phyloP scores from a whole-genome alignment of 2,888 invertebrate species.

The Exocentrus adspersus region DNA sequence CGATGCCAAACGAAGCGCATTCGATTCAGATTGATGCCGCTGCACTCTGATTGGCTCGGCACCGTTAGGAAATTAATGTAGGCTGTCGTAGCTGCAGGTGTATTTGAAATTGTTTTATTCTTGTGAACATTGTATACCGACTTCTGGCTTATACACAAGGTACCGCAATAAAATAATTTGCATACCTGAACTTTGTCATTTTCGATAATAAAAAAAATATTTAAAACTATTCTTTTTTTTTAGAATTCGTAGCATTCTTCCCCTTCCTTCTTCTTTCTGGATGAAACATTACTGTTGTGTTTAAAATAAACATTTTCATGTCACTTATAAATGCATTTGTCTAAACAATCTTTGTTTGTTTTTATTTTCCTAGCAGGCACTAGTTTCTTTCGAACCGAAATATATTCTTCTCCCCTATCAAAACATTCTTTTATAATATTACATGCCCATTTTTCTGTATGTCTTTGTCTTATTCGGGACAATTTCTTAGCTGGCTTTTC shows the following conservation, averaged over 20 bases:
- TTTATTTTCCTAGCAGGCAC: background rate
- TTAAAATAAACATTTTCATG: background rate
- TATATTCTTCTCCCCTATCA: background rate
- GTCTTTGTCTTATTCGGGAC: too few species aligned
- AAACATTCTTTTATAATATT: background rate
- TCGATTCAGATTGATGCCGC: too few species aligned
- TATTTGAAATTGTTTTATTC: too few species aligned
- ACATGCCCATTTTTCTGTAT: background rate
- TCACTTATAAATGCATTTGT: background rate
- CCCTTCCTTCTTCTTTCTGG: background rate
- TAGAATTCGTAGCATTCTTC: background rate
- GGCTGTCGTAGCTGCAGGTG: too few species aligned
- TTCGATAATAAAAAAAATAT: too few species aligned
- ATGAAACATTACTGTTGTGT: background rate
- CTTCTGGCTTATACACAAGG: slow-evolving; percentile 30
- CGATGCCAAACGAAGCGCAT: too few species aligned
- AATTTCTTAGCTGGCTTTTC: too few species aligned
- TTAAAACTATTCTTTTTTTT: too few species aligned
- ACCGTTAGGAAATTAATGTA: too few species aligned
- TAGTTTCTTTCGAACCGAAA: background rate
- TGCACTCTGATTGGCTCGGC: too few species aligned
- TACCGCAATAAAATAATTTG: slow-evolving; percentile 17
- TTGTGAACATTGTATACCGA: background rate
- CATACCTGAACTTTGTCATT: background rate
- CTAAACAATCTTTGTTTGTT: background rate